Evolutionary conservation across 2,888 invertebrate species (phyloP), one percentile per base, ranked within the genome.

Genomic region (Pegoplata infirma): DNA sequence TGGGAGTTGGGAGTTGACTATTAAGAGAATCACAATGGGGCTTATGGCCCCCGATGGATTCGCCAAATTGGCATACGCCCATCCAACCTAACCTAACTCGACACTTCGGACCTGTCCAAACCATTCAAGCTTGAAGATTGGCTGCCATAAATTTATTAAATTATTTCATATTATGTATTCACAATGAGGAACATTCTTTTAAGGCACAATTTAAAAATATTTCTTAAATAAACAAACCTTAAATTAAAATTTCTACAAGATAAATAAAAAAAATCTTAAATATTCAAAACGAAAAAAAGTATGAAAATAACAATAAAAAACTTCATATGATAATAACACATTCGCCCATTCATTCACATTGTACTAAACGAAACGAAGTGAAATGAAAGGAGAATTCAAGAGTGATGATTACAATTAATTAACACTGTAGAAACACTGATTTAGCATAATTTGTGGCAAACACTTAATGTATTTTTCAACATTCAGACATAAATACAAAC

Each of bases 381-480:
- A 17, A 36, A 16, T 14, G 49, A 47, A n/a, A 5, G 32, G 32
- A 23, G 36, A 21, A 53, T 23, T 28, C 46, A 36, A 46, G 44
- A 74, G 61, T 51, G 71, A 75, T 75, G 66, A 79, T 79, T 79
- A 75, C 81, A 80, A 82, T 80, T 82, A 82, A 82, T 82, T 82
- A 82, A 82, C 82, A 82, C 80, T 78, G 76, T 76, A 79, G 77
- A 77, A 80, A 82, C 82, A 82, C 80, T 82, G 82, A 82, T 82
- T 82, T 82, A 81, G 81, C 82, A 82, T 81, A 81, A 82, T 81
- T 81, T 82, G 82, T 80, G 82, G 82, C 81, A 75, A 75, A 75
- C 79, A 75, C 75, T 75, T 63, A 68, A 75, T 32, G 68, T 51
- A 63, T 49, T 46, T 40, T 40, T 58, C 28, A 28, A 21, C 73